Conservation (phyloP, 2,797 vertebrate species). For the Lithobates sylvaticus region DNA sequence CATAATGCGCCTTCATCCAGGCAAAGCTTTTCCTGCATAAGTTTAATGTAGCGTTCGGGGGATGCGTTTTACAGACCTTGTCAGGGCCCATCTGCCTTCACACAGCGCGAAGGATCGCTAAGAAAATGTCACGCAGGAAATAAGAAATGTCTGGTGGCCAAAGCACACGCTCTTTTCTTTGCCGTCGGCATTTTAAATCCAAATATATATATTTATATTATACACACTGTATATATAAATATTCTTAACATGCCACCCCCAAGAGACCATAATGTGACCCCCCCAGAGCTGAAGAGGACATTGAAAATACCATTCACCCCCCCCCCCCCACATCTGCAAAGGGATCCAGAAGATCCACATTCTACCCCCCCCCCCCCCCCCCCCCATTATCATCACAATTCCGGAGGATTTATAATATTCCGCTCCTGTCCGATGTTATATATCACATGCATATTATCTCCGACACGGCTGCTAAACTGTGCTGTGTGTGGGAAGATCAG, state of each 20-base stretch:
- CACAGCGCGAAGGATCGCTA: conserved; percentile 18
- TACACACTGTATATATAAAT: no score
- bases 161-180: neutral
- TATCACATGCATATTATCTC: no score
- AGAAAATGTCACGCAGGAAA: conserved; percentile 52
- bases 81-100: conserved; percentile 32
- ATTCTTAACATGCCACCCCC: neutral
- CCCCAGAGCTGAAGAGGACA: neutral
- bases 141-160: conserved; percentile 6
- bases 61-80: conserved; percentile 25
- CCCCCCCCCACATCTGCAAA: neutral
- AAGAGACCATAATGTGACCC: neutral
- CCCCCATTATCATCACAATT: no score
- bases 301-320: neutral
- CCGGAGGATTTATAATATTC: no score
- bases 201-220: neutral
- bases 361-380: neutral
- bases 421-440: no score
- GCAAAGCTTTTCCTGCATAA: neutral
- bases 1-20: no score
- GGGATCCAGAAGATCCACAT: neutral
- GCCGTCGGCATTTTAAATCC: neutral
- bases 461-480: no score
- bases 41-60: conserved; percentile 5
- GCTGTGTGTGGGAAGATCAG: no score